Evolutionary conservation across 53 echinoderm and acorn worm genomes (phyloP).

Genomic region (Apostichopus leukothele): DNA sequence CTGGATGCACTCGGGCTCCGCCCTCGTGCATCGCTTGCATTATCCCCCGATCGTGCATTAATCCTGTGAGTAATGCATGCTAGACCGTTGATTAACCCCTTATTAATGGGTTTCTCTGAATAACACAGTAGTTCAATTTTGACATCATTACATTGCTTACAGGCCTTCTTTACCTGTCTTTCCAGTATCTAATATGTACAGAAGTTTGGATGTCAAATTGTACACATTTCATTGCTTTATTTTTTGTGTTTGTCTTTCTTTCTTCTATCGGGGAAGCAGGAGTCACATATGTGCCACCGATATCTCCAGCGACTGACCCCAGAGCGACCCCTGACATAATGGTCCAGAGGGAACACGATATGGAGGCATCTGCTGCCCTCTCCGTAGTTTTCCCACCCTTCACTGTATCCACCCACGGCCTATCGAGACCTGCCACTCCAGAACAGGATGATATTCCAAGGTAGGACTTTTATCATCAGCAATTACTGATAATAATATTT

Average conservation of each 20-base stretch:
- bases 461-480: constrained; percentile 28
- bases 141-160: too few species aligned
- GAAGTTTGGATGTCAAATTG: background rate
- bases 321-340: constrained; percentile 10
- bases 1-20: too few species aligned
- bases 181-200: background rate
- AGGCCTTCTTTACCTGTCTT: too few species aligned
- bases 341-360: constrained; percentile 67
- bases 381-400: constrained; percentile 79
- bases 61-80: too few species aligned
- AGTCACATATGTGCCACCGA: constrained; percentile 21
- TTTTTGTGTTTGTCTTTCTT: background rate
- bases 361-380: constrained; percentile 67
- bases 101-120: too few species aligned
- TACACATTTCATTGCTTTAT: background rate
- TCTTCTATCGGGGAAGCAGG: background rate
- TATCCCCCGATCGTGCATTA: too few species aligned
- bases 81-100: too few species aligned
- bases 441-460: constrained; percentile 72
- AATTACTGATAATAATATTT: too few species aligned
- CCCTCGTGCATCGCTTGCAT: too few species aligned
- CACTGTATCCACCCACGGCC: constrained; percentile 82
- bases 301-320: background rate
- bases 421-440: constrained; percentile 86
- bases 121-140: too few species aligned